Evolutionary conservation across 1,140 invertebrate species (phyloP).

Genomic region (Oedothorax gibbosus): DNA sequence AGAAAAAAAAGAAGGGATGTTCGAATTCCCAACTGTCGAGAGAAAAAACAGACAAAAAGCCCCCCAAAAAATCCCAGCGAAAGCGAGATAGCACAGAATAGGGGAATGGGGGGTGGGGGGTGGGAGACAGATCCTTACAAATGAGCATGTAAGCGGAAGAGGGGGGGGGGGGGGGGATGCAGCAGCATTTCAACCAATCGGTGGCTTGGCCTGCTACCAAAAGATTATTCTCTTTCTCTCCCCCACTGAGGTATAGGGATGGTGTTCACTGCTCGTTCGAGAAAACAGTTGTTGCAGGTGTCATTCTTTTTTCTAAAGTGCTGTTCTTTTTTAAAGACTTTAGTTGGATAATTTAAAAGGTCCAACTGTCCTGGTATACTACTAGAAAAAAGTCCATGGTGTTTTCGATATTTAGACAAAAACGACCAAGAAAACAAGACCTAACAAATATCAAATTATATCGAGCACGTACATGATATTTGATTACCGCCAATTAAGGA

Average conservation of each 20-base stretch:
- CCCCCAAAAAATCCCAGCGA: neutral
- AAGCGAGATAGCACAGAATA: neutral
- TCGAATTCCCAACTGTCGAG: conserved; percentile 23
- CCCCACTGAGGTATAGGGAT: neutral
- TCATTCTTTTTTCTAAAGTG: too few species aligned
- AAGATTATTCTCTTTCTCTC: conserved; percentile 29
- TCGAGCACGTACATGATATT: too few species aligned
- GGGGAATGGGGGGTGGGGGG: neutral
- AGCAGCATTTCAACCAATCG: conserved; percentile 29
- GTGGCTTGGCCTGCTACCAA: conserved; percentile 57
- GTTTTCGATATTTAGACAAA: too few species aligned
- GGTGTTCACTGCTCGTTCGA: too few species aligned
- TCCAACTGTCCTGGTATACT: too few species aligned
- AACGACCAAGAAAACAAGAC: too few species aligned
- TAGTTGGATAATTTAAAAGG: too few species aligned
- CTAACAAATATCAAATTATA: too few species aligned
- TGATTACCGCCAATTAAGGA: too few species aligned
- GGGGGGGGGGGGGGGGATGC: conserved; percentile 8
- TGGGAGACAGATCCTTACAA: conserved; percentile 46
- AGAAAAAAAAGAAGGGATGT: neutral
- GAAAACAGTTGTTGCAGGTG: too few species aligned
- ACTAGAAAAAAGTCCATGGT: too few species aligned
- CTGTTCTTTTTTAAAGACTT: too few species aligned
- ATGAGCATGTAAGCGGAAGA: conserved; percentile 58
- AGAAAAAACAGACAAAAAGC: conserved; percentile 16